phyloP scores from a whole-genome alignment of 2,888 invertebrate genomes.

The Cabera pusaria region DNA sequence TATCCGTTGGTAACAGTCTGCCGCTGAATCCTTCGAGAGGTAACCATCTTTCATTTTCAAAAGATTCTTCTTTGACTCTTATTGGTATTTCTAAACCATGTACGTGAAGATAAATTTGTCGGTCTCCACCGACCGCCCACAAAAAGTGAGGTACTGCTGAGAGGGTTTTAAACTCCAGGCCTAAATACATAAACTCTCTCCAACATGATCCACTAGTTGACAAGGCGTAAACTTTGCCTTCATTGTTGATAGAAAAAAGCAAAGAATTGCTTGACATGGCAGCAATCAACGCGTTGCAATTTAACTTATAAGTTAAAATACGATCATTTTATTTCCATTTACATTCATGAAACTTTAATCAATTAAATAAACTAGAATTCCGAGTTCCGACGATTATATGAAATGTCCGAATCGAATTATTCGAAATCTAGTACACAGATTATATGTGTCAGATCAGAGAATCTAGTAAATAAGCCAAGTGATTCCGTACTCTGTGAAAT shows the following conservation, averaged over 20 bases:
- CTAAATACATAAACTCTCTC: constrained; percentile 93
- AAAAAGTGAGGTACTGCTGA: constrained; percentile 93
- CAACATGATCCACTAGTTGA: constrained; percentile 92
- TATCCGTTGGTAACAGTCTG: constrained; percentile 93
- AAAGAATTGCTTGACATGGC: constrained; percentile 86
- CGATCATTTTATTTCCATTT: too few relatives aligned
- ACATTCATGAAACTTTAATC: too few relatives aligned
- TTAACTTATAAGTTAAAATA: too few relatives aligned
- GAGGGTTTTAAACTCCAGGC: constrained; percentile 94
- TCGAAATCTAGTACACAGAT: too few relatives aligned
- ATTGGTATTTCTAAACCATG: constrained; percentile 95
- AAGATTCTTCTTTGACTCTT: constrained; percentile 94
- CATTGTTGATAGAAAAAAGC: constrained; percentile 93
- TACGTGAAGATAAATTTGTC: constrained; percentile 96
- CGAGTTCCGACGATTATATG: too few relatives aligned
- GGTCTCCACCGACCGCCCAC: constrained; percentile 97
- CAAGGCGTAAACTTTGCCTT: constrained; percentile 93
- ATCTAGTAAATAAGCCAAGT: too few relatives aligned
- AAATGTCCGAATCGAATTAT: too few relatives aligned
- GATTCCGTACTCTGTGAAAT: too few relatives aligned
- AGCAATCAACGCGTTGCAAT: too few relatives aligned
- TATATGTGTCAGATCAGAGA: too few relatives aligned
- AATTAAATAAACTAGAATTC: too few relatives aligned
- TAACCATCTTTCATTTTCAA: constrained; percentile 97
- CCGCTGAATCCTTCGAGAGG: constrained; percentile 94